These are phyloP conservation scores for Dromaius novaehollandiae DNA, from an alignment of 2,113 vertebrate species.

Conservation along the genomic window DNA sequence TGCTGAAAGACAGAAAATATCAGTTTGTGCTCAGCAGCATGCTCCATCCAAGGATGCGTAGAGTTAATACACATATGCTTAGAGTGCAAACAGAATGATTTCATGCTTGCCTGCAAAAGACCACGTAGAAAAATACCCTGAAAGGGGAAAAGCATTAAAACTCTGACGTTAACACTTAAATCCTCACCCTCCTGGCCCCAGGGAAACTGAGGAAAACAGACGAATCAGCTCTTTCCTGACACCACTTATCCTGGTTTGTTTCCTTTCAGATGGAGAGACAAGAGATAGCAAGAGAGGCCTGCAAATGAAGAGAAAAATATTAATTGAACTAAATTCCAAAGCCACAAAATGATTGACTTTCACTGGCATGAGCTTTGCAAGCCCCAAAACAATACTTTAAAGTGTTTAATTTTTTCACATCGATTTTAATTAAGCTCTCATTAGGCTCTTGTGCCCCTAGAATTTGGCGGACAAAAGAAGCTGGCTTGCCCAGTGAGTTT, in stretches of 20 bases:
- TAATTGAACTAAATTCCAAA: slow-evolving; percentile 52
- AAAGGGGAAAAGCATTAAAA: background rate
- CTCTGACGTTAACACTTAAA: background rate
- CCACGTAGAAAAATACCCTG: slow-evolving; percentile 33
- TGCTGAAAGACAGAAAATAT: slow-evolving; percentile 59
- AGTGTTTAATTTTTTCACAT: slow-evolving; percentile 66
- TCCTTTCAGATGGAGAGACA: slow-evolving; percentile 1
- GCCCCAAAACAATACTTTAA: slow-evolving; percentile 53
- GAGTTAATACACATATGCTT: slow-evolving; percentile 20
- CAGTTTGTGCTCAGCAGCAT: slow-evolving; percentile 16
- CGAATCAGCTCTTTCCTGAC: background rate
- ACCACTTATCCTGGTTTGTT: background rate
- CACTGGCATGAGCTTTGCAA: slow-evolving; percentile 47
- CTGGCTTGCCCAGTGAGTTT: slow-evolving; percentile 50
- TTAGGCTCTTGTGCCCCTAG: slow-evolving; percentile 62
- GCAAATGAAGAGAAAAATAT: background rate
- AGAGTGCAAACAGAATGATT: slow-evolving; percentile 24
- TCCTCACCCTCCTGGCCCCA: background rate
- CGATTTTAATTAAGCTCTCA: slow-evolving; percentile 72
- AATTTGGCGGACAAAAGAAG: slow-evolving; percentile 62
- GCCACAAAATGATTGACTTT: slow-evolving; percentile 59
- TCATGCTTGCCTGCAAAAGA: slow-evolving; percentile 40
- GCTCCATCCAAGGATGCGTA: slow-evolving; percentile 33
- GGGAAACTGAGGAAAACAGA: slow-evolving; percentile 34
- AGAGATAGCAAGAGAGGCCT: slow-evolving; percentile 3